Evolutionary conservation across 2,888 invertebrate species (phyloP), one percentile per base, ranked within the genome.

Genomic region (Leucoptera coffeella): DNA sequence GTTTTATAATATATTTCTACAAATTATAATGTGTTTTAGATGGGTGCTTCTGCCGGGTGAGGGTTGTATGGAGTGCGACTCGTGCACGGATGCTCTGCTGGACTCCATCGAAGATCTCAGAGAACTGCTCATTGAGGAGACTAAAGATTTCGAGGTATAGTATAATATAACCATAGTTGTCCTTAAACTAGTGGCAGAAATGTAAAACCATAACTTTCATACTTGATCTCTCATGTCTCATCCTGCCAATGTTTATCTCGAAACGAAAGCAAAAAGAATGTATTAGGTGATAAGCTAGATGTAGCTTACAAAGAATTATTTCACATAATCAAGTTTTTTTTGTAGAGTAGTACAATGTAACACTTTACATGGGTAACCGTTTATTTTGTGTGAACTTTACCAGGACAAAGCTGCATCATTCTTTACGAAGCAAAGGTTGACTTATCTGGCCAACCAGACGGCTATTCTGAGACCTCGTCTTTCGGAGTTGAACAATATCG

Each of bases 11-110:
- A n/a, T n/a, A n/a, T n/a, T n/a, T n/a, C n/a, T n/a, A n/a, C n/a
- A n/a, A n/a, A n/a, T n/a, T n/a, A n/a, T n/a, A n/a, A 7, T 17
- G 9, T 17, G 6, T 17, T 17, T 11, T 36, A 77, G 95, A 34
- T 94, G 92, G 85, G 89, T 94, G 1, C 75, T 97, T 9, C 78
- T 93, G 19, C 78, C 77, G 3, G 77, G 80, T 29, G 74, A 84
- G 34, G 97, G 97, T 1, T 99, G 99, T 46, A 77, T 82, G 42
- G 82, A 82, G 38, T 99, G 97, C 46, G 92, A 94, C 53, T 83
- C 83, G 10, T 99, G 99, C 48, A 88, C 88, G 1, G 88, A 94
- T 45, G 85, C 89, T 21, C 73, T 99, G 2, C 62, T 97, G 15
- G 86, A 93, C 54, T 85, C 87, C 2, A 85, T 93, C 1, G 90